Percentiles rank a stretch among this genome's conserved stretches.
phyloP scores from a whole-genome alignment of 2,888 invertebrate species.

The Lasioglossum morio region DNA sequence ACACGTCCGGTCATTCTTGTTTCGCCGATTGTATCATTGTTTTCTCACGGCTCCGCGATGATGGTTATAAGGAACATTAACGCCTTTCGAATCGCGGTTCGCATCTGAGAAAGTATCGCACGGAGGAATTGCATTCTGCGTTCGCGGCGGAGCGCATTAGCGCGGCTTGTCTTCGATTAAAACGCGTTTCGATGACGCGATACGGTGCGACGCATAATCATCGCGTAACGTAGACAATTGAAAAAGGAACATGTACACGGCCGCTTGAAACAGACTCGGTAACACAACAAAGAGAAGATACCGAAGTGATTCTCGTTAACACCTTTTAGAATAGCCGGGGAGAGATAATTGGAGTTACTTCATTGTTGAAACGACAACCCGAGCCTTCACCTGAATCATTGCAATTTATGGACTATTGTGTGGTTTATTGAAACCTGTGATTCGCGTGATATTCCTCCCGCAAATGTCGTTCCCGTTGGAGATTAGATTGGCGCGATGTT shows the following conservation, averaged over 20 bases:
- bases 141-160: slow-evolving; percentile 2
- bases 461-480: neutral
- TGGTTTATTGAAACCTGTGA: neutral
- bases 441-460: neutral
- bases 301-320: neutral
- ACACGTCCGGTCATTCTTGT: slow-evolving; percentile 17
- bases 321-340: neutral
- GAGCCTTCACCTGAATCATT: slow-evolving; percentile 4
- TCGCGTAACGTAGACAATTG: slow-evolving; percentile 4
- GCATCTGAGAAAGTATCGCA: slow-evolving; percentile 41
- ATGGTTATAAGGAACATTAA: slow-evolving; percentile 34
- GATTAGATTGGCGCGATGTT: neutral
- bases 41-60: slow-evolving; percentile 35
- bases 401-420: slow-evolving; percentile 3
- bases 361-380: neutral
- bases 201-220: slow-evolving; percentile 12
- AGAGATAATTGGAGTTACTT: neutral
- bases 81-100: slow-evolving; percentile 24
- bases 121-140: slow-evolving; percentile 27
- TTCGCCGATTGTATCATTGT: slow-evolving; percentile 12
- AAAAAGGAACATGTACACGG: neutral
- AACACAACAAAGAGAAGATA: neutral
- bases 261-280: neutral
- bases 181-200: neutral
- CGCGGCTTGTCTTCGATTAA: slow-evolving; percentile 15